Evolutionary conservation across 2,797 vertebrate species (phyloP).

Genomic region (Xyrichtys novacula): DNA sequence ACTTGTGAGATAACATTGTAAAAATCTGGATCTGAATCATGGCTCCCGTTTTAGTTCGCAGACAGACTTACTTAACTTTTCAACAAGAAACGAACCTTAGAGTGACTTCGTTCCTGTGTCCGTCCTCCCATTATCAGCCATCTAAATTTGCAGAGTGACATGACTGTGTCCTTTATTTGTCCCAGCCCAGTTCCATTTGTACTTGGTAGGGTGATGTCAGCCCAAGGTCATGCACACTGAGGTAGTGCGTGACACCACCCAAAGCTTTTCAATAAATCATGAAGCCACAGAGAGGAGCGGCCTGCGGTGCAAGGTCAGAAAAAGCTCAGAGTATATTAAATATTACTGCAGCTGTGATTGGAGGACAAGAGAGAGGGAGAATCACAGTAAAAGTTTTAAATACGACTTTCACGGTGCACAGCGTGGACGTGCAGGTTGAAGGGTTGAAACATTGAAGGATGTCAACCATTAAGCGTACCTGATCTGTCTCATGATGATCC

Average conservation of each 20-base stretch:
- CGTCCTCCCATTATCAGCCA: constrained; percentile 19
- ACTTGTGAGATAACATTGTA: too few relatives aligned
- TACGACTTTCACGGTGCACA: background rate
- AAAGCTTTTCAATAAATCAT: constrained; percentile 50
- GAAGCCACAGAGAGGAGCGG: constrained; percentile 8
- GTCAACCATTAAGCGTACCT: background rate
- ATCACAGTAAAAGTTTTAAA: background rate
- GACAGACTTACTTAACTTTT: background rate
- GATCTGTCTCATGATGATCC: background rate
- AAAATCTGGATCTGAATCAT: too few relatives aligned
- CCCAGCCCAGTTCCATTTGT: constrained; percentile 14
- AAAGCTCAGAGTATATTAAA: background rate
- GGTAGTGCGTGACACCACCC: constrained; percentile 37
- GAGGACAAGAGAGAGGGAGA: background rate
- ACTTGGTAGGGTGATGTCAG: constrained; percentile 31
- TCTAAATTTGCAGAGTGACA: constrained; percentile 20
- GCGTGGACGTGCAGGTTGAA: background rate
- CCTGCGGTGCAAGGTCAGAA: constrained; percentile 4
- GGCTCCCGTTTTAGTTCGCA: background rate
- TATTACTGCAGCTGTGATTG: constrained; percentile 12
- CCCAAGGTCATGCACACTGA: constrained; percentile 38
- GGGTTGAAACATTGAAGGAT: background rate
- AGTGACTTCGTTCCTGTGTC: background rate
- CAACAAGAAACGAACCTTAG: too few relatives aligned
- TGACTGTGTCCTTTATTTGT: constrained; percentile 9